These are phyloP conservation scores for Miniopterus natalensis DNA, from an alignment of 2,113 vertebrate species.

Conservation along the genomic window DNA sequence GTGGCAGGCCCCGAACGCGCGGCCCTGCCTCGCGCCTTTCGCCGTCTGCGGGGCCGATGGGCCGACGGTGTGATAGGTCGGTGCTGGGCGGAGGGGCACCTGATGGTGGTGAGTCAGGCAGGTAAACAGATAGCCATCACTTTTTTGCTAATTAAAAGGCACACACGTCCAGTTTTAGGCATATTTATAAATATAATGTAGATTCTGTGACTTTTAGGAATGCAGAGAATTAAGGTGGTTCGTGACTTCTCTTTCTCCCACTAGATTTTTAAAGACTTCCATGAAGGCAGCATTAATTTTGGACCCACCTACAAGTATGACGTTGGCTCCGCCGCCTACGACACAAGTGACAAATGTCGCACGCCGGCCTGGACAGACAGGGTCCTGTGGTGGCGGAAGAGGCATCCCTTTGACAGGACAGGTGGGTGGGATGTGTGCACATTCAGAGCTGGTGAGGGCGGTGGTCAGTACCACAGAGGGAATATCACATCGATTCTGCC, in stretches of 20 bases:
- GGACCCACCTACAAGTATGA: slow-evolving; percentile 92
- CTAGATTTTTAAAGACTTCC: slow-evolving; percentile 92
- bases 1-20: background rate
- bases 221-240: accelerated
- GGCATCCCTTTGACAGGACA: slow-evolving; percentile 88
- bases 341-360: slow-evolving; percentile 91
- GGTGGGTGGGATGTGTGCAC: slow-evolving; percentile 40
- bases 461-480: accelerated
- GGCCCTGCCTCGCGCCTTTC: background rate
- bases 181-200: accelerated
- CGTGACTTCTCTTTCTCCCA: slow-evolving; percentile 40
- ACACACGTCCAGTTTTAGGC: accelerated
- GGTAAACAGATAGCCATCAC: accelerated
- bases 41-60: accelerated
- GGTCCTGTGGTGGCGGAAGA: slow-evolving; percentile 92
- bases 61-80: accelerated
- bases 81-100: accelerated
- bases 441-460: accelerated
- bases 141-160: background rate
- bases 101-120: accelerated
- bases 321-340: slow-evolving; percentile 90
- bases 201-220: background rate
- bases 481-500: accelerated
- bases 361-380: slow-evolving; percentile 92
- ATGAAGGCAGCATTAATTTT: slow-evolving; percentile 91